phyloP scores from a whole-genome alignment of 2,797 vertebrate genomes.

The Epinephelus malabaricus region DNA sequence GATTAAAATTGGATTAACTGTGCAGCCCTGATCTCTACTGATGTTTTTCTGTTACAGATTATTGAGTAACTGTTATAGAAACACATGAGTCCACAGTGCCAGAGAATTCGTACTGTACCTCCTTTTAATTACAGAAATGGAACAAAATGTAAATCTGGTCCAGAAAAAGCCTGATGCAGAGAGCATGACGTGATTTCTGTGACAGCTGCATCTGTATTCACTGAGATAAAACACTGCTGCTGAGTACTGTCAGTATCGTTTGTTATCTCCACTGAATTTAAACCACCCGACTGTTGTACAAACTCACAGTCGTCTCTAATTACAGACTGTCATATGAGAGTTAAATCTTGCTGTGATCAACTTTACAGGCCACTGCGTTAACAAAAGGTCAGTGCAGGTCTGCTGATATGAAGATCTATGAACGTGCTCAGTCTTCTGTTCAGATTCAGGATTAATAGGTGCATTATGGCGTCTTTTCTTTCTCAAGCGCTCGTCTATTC shows the following conservation, averaged over 20 bases:
- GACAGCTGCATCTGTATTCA: constrained; percentile 34
- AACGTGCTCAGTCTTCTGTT: neutral
- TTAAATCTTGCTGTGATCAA: constrained; percentile 1
- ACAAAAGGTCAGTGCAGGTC: constrained; percentile 3
- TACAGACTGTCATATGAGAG: neutral
- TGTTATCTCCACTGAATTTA: constrained; percentile 8
- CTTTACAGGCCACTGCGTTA: neutral
- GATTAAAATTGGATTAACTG: too few relatives aligned
- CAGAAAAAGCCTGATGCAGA: constrained; percentile 1
- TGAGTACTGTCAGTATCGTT: neutral
- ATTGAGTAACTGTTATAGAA: neutral
- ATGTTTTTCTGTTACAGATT: neutral
- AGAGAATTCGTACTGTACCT: neutral
- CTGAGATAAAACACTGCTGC: constrained; percentile 12
- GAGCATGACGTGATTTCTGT: constrained; percentile 23
- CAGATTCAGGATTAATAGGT: constrained; percentile 2
- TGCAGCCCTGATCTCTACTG: neutral
- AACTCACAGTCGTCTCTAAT: neutral
- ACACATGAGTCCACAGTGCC: neutral
- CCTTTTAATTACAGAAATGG: constrained; percentile 15
- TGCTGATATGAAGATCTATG: constrained; percentile 6
- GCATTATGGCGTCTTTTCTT: constrained; percentile 20
- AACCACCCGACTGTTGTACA: neutral
- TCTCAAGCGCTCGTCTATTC: constrained; percentile 21
- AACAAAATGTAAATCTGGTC: constrained; percentile 3